Percentiles rank a stretch among this genome's conserved stretches.
Evolutionary conservation across 2,113 vertebrate genomes (phyloP).

Genomic region (Uria aalge): DNA sequence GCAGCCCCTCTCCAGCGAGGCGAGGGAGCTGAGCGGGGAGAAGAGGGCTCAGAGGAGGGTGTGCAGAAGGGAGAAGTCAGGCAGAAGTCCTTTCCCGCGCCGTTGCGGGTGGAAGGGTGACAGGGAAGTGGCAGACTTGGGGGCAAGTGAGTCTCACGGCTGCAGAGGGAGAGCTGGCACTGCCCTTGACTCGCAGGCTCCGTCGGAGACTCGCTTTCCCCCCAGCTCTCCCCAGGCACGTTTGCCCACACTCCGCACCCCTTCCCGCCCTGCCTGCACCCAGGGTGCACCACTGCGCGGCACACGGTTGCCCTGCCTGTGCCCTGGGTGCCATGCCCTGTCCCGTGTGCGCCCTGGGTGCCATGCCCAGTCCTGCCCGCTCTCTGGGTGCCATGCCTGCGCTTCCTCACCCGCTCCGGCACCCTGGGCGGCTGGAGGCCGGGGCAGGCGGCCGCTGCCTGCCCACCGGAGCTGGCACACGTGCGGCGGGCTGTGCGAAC

Average conservation of each 20-base stretch:
- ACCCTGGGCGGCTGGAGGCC: background rate
- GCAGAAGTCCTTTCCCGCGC: background rate
- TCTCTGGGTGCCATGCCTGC: background rate
- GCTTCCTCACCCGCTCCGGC: background rate
- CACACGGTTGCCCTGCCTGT: too few species aligned
- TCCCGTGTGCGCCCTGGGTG: background rate
- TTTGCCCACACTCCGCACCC: fast-evolving
- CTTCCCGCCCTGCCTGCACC: background rate
- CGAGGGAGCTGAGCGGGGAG: background rate
- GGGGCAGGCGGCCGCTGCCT: background rate
- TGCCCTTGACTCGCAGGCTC: background rate
- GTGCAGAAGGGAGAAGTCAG: background rate
- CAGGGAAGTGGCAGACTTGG: background rate
- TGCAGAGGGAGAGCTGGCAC: background rate
- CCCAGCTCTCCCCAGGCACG: background rate
- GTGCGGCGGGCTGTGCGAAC: background rate
- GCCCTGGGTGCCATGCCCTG: too few species aligned
- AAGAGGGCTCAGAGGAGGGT: background rate
- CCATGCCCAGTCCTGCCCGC: background rate
- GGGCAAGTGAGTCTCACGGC: background rate
- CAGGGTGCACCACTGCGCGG: too few species aligned
- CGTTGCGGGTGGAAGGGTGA: background rate
- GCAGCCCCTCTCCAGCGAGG: background rate
- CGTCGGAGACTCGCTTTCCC: background rate
- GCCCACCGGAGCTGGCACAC: background rate